Base-by-base conservation (phyloP, 2,797 vertebrate species). In the Diglossa cyanea region DNA sequence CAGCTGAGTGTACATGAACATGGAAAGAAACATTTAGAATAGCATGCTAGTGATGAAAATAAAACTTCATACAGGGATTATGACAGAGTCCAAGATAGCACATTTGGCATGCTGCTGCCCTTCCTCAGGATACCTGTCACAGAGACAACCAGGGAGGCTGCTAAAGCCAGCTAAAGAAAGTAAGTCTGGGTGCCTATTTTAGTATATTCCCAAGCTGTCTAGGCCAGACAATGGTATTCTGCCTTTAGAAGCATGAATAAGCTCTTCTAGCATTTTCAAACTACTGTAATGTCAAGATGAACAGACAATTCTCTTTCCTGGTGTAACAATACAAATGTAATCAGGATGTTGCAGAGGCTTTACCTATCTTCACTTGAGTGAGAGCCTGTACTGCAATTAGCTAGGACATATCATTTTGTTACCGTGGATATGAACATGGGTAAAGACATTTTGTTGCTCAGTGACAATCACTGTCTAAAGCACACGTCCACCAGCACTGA, bases 401-500 rank as follows among this genome's bases (percentile, higher is more conserved):
- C 12, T 28, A 67, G 65, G 24, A 68, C 9, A 9, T 24, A 62
- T 26, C 1, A 17, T 35, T 81, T 48, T 47, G 3, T 76, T 57
- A 20, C 0, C 0, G 16, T 2, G 1, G 30, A 13, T 23, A 44
- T 25, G 33, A 68, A 78, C 37, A 73, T 5, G 7, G 11, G 18
- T 21, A 45, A 86, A 67, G 57, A 51, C 6, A 40, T 51, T 77
- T 53, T 71, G 39, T 51, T 0, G 0, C 19, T 79, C 23, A 42
- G 23, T 58, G 54, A 48, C 21, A 31, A 73, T 53, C 21, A 20
- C 20, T 45, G 11, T 21, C 50, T 80, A 61, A 93, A 93, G 63
- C 47, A 51, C 6, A 19, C 1, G 20, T 28, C 50, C n/a, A 40
- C 11, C 17, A 65, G 50, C 28, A 62, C 15, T 81, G 70, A 44